Percentiles rank a stretch among this genome's conserved stretches.
Conservation (phyloP, 2,113 vertebrate genomes). For the Epinephelus moara region DNA sequence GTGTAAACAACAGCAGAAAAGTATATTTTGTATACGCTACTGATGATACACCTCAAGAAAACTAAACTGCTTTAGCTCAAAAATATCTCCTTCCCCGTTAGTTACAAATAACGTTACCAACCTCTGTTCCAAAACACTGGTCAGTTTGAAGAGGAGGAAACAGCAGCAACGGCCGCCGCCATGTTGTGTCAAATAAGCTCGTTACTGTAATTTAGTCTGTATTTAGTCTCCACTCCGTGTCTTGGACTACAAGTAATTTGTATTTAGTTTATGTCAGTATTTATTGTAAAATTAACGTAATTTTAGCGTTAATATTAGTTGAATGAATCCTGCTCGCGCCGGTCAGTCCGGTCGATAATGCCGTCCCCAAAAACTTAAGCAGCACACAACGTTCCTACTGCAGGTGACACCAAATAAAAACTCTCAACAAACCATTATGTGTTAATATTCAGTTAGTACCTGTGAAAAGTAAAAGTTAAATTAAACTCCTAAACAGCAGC, state of each 20-base stretch:
- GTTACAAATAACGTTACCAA: neutral
- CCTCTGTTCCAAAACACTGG: conserved; percentile 22
- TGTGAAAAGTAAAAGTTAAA: neutral
- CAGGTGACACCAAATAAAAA: neutral
- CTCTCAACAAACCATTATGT: neutral
- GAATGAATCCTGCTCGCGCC: neutral
- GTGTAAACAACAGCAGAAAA: neutral
- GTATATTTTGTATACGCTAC: no score
- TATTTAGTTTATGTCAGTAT: neutral
- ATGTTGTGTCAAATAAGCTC: neutral
- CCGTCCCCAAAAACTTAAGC: conserved; percentile 58
- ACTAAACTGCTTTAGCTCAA: neutral
- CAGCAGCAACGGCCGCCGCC: neutral
- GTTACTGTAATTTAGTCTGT: neutral
- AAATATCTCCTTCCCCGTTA: no score
- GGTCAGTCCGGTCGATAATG: conserved; percentile 48
- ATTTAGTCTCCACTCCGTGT: neutral
- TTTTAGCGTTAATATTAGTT: neutral
- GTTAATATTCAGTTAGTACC: neutral
- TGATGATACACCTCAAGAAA: neutral
- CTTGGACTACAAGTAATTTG: accelerated
- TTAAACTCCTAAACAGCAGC: neutral
- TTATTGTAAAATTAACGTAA: accelerated
- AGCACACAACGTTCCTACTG: conserved; percentile 16
- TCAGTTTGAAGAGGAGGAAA: neutral